A percentile compares a stretch with the other conserved stretches of the same genome.
Evolutionary conservation across 2,888 invertebrate species (phyloP).

Genomic region (Cactoblastis cactorum): DNA sequence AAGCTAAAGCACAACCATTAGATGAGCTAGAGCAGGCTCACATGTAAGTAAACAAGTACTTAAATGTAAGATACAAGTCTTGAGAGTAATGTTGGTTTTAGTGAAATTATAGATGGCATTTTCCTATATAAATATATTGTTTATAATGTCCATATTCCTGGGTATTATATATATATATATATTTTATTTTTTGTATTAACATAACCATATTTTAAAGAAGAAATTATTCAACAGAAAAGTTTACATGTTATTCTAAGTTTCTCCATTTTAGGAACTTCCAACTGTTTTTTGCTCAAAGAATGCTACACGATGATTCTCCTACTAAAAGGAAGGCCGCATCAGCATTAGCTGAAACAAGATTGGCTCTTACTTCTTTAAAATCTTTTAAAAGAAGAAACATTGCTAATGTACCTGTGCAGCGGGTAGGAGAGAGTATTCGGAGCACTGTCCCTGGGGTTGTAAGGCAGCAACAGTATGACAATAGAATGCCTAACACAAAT

Average conservation of each 20-base stretch:
- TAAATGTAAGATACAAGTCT: not conserved
- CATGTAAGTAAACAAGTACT: slow-evolving; percentile 69
- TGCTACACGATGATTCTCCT: slow-evolving; percentile 81
- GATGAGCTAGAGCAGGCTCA: slow-evolving; percentile 88
- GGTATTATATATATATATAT: too few relatives aligned
- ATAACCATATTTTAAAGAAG: too few relatives aligned
- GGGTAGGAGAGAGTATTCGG: slow-evolving; percentile 77
- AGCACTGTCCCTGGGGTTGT: slow-evolving; percentile 75
- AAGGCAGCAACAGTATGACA: slow-evolving; percentile 65
- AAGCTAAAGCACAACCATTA: slow-evolving; percentile 87
- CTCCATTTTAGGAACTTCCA: slow-evolving; percentile 83
- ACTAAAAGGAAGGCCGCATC: slow-evolving; percentile 79
- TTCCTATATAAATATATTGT: too few relatives aligned
- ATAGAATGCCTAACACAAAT: slow-evolving; percentile 64
- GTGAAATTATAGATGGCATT: too few relatives aligned
- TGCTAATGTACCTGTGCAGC: slow-evolving; percentile 66
- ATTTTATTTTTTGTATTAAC: too few relatives aligned
- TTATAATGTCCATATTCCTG: too few relatives aligned
- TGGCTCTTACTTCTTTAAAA: slow-evolving; percentile 86
- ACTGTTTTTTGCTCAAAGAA: slow-evolving; percentile 83
- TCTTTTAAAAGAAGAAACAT: slow-evolving; percentile 81
- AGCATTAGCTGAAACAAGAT: slow-evolving; percentile 84
- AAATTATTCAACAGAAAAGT: not conserved
- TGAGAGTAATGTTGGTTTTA: too few relatives aligned
- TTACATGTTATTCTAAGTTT: not conserved